phyloP scores from a whole-genome alignment of 2,888 invertebrate species.

The Steinernema hermaphroditum region DNA sequence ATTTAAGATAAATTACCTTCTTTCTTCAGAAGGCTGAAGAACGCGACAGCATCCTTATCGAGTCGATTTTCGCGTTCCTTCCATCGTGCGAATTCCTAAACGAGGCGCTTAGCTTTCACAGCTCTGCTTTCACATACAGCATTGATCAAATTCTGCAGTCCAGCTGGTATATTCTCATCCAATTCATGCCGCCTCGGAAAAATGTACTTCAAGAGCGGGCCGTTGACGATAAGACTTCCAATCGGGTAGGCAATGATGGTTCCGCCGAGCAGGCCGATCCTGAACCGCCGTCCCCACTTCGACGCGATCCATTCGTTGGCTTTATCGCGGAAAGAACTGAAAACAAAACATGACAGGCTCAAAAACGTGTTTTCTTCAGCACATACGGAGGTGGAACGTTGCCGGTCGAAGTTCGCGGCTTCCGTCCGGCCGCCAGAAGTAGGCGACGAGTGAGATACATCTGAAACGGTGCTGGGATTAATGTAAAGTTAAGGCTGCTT shows the following conservation, averaged over 20 bases:
- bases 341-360: neutral
- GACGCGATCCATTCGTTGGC: conserved; percentile 42
- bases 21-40: conserved; percentile 42
- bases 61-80: conserved; percentile 48
- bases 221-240: conserved; percentile 52
- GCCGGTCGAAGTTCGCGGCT: neutral
- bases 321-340: conserved; percentile 12
- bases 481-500: no score
- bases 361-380: neutral
- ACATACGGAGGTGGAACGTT: neutral
- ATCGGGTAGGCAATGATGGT: conserved; percentile 58
- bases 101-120: neutral
- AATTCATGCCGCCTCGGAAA: conserved; percentile 45
- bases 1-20: no score
- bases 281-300: conserved; percentile 48
- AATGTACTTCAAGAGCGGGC: conserved; percentile 55
- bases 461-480: no score
- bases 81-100: conserved; percentile 52
- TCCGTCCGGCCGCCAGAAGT: neutral
- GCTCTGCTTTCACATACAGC: conserved; percentile 33
- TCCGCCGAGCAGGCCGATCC: conserved; percentile 56
- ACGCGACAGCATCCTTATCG: conserved; percentile 51
- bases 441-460: conserved; percentile 15
- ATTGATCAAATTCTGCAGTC: conserved; percentile 35
- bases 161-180: conserved; percentile 35